These are phyloP conservation scores for Colletes collaris DNA, from an alignment of 2,888 invertebrate genomes.

Conservation along the genomic window DNA sequence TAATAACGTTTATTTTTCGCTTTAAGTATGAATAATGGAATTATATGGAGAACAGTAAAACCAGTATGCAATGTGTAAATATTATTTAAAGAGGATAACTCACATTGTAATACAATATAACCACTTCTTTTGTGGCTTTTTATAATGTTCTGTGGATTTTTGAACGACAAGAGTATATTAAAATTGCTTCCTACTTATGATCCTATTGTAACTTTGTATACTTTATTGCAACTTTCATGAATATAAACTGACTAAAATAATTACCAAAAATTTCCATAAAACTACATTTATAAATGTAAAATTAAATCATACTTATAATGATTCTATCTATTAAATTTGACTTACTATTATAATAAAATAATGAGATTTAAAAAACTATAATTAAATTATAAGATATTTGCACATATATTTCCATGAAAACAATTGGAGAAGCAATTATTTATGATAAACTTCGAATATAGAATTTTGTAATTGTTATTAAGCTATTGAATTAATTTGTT, in stretches of 20 bases:
- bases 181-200: not conserved
- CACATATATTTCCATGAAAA: too few relatives aligned
- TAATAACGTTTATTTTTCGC: not conserved
- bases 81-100: not conserved
- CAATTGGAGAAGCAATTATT: not conserved
- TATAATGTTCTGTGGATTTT: too few relatives aligned
- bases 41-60: not conserved
- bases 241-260: conserved; percentile 11
- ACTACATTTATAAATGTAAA: not conserved
- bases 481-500: not conserved
- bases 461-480: not conserved
- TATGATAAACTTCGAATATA: not conserved
- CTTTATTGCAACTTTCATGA: conserved; percentile 1
- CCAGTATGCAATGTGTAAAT: not conserved
- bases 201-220: not conserved
- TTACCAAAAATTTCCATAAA: not conserved
- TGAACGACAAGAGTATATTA: not conserved
- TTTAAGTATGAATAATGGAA: not conserved
- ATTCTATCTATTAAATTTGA: not conserved
- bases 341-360: too few relatives aligned
- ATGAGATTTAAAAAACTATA: too few relatives aligned
- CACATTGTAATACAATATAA: not conserved
- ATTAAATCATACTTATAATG: not conserved
- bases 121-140: not conserved
- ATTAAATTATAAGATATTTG: too few relatives aligned